Base-by-base conservation (phyloP, 2,113 vertebrate genomes). In the Erythrocercus mccallii region DNA sequence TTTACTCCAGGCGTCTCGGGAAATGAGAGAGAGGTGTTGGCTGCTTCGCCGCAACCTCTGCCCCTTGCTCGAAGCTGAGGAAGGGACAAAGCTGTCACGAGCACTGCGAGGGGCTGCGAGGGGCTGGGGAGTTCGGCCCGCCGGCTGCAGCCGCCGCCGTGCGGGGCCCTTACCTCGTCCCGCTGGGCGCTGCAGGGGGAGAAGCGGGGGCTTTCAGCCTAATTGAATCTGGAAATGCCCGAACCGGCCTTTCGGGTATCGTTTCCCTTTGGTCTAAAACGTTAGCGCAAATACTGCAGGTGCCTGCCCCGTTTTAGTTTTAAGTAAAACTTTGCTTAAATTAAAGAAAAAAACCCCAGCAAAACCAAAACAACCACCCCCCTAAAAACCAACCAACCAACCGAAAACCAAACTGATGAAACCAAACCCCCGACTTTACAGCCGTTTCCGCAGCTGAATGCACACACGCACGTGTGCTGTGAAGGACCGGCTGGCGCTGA, bases 391-490 rank as follows among this genome's bases (percentile, higher is more conserved):
- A 44, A 27, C 15, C 30, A 44, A 27, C 15, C 23, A 27, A 53
- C 24, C 2, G 31, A n/a, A 71, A 86, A 44, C 9, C 35, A 66
- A 80, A 40, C 3, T 2, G 12, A 61, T 10, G 9, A 25, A 73
- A 30, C 8, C 19, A 72, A 73, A 8, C 4, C 0, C 62, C 33
- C 11, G 40, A 3, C 9, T 70, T 47, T 2, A 15, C 6, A 73
- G 25, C 45, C 18, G 2, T 44, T 61, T 16, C 42, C 37, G 12
- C 21, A 27, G 14, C 11, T 42, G 25, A 10, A 1, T 11, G 71
- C 66, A 2, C 21, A 20, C 25, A 3, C 1, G 9, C 20, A 0
- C 3, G 6, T 8, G 42, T 23, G 57, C 44, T 1, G 8, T 7
- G 3, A 50, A 16, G 69, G 1, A 5, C 19, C 3, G 15, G 45